Evolutionary conservation across 2,888 invertebrate species (phyloP).

Genomic region (Steromphala cineraria): DNA sequence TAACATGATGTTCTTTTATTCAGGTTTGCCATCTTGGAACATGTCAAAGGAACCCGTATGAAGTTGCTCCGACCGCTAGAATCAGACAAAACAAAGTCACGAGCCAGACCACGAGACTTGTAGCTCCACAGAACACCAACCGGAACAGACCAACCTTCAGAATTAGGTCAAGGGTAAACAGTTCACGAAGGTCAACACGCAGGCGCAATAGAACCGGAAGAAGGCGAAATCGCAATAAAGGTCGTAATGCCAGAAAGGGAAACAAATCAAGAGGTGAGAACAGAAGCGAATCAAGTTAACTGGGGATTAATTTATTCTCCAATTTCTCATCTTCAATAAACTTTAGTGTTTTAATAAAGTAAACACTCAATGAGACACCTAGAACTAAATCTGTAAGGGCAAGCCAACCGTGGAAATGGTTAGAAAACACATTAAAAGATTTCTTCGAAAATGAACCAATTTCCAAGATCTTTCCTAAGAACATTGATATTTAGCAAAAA

Average conservation of each 20-base stretch:
- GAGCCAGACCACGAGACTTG: too few species aligned
- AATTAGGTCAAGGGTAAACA: neutral
- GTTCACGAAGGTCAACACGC: neutral
- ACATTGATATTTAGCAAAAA: too few species aligned
- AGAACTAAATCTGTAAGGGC: too few species aligned
- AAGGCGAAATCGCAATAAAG: neutral
- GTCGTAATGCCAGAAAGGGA: neutral
- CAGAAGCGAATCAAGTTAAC: too few species aligned
- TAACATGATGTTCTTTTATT: neutral
- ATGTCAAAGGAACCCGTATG: conserved; percentile 30
- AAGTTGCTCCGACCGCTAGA: neutral
- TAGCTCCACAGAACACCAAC: neutral
- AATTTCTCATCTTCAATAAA: neutral
- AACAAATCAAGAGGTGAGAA: too few species aligned
- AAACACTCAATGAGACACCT: too few species aligned
- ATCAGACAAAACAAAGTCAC: neutral
- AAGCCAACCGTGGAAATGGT: too few species aligned
- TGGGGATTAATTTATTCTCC: neutral
- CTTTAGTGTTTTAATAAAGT: neutral
- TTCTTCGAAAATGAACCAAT: too few species aligned
- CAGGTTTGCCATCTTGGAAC: conserved; percentile 42
- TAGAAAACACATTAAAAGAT: too few species aligned
- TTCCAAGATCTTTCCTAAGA: too few species aligned
- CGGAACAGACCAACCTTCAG: neutral
- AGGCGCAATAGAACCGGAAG: neutral